Conservation (phyloP, 2,113 vertebrate genomes). For the Manacus vitellinus region DNA sequence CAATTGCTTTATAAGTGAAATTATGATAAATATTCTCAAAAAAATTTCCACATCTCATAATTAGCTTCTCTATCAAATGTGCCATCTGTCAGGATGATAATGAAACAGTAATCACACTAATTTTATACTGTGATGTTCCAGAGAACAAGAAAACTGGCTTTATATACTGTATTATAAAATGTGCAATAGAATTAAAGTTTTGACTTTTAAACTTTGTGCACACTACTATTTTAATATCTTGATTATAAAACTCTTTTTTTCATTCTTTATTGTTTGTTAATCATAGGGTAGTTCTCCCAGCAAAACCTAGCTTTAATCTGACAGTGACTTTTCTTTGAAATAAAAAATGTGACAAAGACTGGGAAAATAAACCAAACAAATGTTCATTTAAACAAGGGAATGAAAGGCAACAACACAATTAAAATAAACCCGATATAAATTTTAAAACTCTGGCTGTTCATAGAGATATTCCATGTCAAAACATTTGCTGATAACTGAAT, state of each 20-base stretch:
- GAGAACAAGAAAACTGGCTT: not conserved
- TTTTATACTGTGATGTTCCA: not conserved
- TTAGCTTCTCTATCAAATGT: not conserved
- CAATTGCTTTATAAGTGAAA: not conserved
- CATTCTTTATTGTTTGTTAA: not conserved
- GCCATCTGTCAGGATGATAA: not conserved
- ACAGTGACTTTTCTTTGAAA: not conserved
- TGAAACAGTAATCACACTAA: not conserved
- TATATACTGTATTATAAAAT: not conserved
- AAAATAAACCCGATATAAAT: not conserved
- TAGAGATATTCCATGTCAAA: not conserved
- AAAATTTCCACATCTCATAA: not conserved
- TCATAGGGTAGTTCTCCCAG: not conserved
- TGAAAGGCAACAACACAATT: not conserved
- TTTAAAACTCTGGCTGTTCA: not conserved
- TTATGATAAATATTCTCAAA: not conserved
- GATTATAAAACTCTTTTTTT: not conserved
- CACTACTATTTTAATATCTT: not conserved
- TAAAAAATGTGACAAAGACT: not conserved
- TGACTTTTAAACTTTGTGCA: not conserved
- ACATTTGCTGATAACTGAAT: not conserved
- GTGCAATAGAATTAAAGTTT: not conserved
- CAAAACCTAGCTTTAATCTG: not conserved
- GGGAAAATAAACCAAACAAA: not conserved
- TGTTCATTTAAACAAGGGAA: not conserved